These are phyloP conservation scores for Mesoligia furuncula DNA, from an alignment of 2,888 invertebrate species.

Conservation along the genomic window DNA sequence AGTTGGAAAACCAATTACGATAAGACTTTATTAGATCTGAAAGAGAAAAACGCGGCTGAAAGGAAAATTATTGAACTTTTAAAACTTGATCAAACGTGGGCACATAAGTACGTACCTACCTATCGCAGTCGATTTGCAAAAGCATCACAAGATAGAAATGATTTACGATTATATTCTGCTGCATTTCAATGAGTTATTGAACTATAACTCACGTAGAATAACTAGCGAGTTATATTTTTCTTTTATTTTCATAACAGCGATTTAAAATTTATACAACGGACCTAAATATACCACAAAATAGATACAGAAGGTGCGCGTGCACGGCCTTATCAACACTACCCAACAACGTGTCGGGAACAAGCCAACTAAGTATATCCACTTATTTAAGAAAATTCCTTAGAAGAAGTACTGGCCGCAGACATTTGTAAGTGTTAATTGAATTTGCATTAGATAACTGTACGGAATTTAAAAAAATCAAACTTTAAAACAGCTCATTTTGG, in stretches of 20 bases:
- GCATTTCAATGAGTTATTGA: conserved; percentile 57
- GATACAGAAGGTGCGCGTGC: conserved; percentile 29
- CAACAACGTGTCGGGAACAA: neutral
- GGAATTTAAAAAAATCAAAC: no score
- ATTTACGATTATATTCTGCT: conserved; percentile 48
- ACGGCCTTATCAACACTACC: neutral
- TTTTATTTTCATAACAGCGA: conserved; percentile 33
- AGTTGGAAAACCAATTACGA: conserved; percentile 63
- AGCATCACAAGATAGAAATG: conserved; percentile 33
- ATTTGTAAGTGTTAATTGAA: neutral
- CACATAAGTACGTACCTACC: neutral
- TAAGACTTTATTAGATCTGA: conserved; percentile 53
- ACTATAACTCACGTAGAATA: conserved; percentile 52
- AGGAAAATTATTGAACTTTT: conserved; percentile 21
- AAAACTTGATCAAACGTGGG: conserved; percentile 37
- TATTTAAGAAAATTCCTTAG: neutral
- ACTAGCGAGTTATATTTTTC: conserved; percentile 27
- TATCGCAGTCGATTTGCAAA: conserved; percentile 8
- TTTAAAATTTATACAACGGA: conserved; percentile 48
- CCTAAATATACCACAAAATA: conserved; percentile 1
- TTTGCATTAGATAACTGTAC: no score
- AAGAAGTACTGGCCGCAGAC: neutral
- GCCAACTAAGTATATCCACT: neutral
- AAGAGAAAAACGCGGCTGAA: conserved; percentile 16
- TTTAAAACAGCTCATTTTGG: no score